A percentile compares a stretch with the other conserved stretches of the same genome.
phyloP scores from a whole-genome alignment of 2,113 vertebrate species.

The Ictalurus furcatus region DNA sequence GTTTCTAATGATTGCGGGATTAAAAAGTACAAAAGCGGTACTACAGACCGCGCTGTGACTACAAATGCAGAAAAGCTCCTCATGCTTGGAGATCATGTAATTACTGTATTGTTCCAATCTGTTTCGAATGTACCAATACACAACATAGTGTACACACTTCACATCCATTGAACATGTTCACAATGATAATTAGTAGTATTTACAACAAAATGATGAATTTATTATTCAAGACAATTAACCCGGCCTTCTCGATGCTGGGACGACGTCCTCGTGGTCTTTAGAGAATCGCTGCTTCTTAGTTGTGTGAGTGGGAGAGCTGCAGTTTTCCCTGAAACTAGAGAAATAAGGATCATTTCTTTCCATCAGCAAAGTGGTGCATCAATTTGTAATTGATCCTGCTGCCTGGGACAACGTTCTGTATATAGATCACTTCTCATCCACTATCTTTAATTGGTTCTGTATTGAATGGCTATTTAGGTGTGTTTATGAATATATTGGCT shows the following conservation, averaged over 20 bases:
- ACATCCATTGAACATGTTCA: slow-evolving; percentile 3
- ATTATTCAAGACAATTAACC: slow-evolving; percentile 7
- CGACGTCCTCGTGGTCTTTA: background rate
- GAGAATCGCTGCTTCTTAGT: background rate
- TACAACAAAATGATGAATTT: background rate
- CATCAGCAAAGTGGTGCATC: background rate
- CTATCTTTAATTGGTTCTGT: background rate
- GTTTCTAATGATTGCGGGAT: slow-evolving; percentile 51
- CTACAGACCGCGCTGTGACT: slow-evolving; percentile 7
- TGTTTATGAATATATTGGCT: background rate
- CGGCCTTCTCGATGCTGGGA: background rate
- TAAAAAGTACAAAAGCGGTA: slow-evolving; percentile 46
- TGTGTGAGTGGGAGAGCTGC: background rate
- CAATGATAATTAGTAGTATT: background rate
- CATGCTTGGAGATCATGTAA: slow-evolving; percentile 5
- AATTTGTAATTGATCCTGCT: background rate
- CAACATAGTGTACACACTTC: slow-evolving; percentile 15
- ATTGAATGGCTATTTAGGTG: background rate
- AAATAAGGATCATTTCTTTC: background rate
- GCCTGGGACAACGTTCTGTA: background rate
- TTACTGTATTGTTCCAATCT: slow-evolving; percentile 30
- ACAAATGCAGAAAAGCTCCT: slow-evolving; percentile 24
- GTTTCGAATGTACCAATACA: background rate
- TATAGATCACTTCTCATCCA: background rate
- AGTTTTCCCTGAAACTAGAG: background rate